These are phyloP conservation scores for Dynastes grantii DNA, from an alignment of 2,888 invertebrate genomes.

Conservation along the genomic window DNA sequence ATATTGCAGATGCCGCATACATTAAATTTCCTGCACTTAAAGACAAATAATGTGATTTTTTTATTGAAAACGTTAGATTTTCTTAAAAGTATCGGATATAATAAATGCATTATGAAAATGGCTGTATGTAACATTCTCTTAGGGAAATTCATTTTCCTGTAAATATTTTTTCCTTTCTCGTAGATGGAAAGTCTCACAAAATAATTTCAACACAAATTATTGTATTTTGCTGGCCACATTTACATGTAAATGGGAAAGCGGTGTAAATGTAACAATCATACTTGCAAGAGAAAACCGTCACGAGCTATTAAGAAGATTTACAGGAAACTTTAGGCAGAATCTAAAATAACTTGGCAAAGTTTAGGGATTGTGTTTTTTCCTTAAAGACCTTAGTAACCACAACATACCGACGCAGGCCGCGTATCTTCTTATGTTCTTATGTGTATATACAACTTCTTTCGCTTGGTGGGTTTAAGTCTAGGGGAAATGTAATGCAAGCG, in stretches of 20 bases:
- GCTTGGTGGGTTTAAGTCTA: not conserved
- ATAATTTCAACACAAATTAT: conserved; percentile 8
- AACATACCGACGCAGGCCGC: conserved; percentile 30
- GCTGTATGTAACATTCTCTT: no score
- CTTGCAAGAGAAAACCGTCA: conserved; percentile 18
- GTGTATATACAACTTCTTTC: conserved; percentile 31
- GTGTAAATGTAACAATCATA: conserved; percentile 16
- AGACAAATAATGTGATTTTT: no score
- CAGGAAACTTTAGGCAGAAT: conserved; percentile 31
- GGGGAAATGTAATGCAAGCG: conserved; percentile 10
- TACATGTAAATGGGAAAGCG: conserved; percentile 26
- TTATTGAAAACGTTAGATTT: no score
- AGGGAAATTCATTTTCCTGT: no score
- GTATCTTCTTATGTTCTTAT: conserved; percentile 39
- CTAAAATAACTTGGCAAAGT: conserved; percentile 44
- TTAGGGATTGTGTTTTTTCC: conserved; percentile 28
- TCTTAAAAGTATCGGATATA: no score
- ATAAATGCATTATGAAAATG: no score
- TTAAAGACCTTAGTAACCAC: conserved; percentile 31
- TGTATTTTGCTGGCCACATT: conserved; percentile 4
- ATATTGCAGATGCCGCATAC: no score
- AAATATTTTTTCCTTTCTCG: not conserved
- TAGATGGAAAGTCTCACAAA: not conserved
- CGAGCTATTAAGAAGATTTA: conserved; percentile 37
- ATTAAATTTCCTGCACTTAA: no score